These are phyloP conservation scores for Sebastiscus albofasciatus DNA, from an alignment of 2,797 vertebrate species.

Conservation along the genomic window DNA sequence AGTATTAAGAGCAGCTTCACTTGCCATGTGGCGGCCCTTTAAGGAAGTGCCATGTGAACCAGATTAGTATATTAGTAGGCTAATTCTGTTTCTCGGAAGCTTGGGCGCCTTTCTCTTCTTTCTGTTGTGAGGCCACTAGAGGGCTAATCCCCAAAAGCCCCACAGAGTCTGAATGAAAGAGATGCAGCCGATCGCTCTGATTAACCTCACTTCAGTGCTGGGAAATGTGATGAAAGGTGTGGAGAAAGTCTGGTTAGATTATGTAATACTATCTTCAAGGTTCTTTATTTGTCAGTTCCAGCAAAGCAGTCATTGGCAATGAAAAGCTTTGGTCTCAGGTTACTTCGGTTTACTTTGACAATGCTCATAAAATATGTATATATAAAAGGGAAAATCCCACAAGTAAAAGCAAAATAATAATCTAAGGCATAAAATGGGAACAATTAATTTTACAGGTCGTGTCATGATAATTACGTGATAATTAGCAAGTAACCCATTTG, in stretches of 20 bases:
- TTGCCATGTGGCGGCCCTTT: constrained; percentile 7
- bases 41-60: constrained; percentile 56
- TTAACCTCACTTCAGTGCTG: constrained; percentile 14
- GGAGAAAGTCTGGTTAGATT: neutral
- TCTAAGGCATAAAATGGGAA: no score
- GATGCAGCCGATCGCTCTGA: constrained; percentile 1
- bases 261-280: neutral
- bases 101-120: constrained; percentile 31
- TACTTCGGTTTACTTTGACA: no score
- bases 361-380: no score
- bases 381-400: no score
- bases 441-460: no score
- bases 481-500: no score
- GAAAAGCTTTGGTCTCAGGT: no score
- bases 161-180: constrained; percentile 16
- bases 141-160: constrained; percentile 50
- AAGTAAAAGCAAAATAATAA: no score
- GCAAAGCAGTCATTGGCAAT: no score
- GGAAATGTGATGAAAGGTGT: neutral
- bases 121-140: constrained; percentile 26
- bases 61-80: constrained; percentile 74
- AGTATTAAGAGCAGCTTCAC: constrained; percentile 31
- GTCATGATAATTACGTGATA: no score
- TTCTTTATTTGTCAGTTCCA: no score
- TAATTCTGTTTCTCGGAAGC: constrained; percentile 66